These are phyloP conservation scores for Tethea ocularis DNA, from an alignment of 2,888 invertebrate species.

Conservation along the genomic window DNA sequence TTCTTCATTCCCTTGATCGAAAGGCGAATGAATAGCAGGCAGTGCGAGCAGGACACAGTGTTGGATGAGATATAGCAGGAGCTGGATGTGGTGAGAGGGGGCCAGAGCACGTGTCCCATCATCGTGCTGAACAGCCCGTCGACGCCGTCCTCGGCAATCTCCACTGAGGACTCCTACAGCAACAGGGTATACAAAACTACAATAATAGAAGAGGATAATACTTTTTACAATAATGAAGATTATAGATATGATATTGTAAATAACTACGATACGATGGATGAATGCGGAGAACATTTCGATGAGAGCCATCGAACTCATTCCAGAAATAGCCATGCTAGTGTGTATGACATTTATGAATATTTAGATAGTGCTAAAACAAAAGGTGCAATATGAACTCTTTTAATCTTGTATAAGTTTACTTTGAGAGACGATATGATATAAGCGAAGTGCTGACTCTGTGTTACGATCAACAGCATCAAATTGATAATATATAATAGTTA, in stretches of 20 bases:
- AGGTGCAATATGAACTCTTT: constrained; percentile 55
- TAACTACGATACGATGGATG: constrained; percentile 51
- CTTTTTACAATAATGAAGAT: constrained; percentile 54
- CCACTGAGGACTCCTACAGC: constrained; percentile 63
- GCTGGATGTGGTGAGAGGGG: constrained; percentile 34
- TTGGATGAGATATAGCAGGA: constrained; percentile 76
- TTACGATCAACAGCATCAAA: constrained; percentile 39
- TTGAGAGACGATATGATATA: neutral
- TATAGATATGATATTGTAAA: constrained; percentile 61
- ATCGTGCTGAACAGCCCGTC: constrained; percentile 78
- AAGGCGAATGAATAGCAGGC: constrained; percentile 53
- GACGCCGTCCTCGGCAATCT: constrained; percentile 61
- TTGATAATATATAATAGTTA: constrained; percentile 23
- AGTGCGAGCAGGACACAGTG: constrained; percentile 57
- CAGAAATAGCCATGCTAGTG: constrained; percentile 64
- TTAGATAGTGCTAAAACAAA: constrained; percentile 50
- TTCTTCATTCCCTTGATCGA: constrained; percentile 91
- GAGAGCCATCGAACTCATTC: constrained; percentile 67
- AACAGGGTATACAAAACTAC: constrained; percentile 78
- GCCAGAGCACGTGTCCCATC: constrained; percentile 46
- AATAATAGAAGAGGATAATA: constrained; percentile 62
- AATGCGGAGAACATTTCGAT: constrained; percentile 56
- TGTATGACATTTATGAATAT: constrained; percentile 47
- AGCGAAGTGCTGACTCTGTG: constrained; percentile 29
- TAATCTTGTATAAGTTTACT: constrained; percentile 21